Percentiles rank a stretch among this genome's conserved stretches.
These are phyloP conservation scores for Scomber japonicus DNA, from an alignment of 2,113 vertebrate species.

Conservation along the genomic window DNA sequence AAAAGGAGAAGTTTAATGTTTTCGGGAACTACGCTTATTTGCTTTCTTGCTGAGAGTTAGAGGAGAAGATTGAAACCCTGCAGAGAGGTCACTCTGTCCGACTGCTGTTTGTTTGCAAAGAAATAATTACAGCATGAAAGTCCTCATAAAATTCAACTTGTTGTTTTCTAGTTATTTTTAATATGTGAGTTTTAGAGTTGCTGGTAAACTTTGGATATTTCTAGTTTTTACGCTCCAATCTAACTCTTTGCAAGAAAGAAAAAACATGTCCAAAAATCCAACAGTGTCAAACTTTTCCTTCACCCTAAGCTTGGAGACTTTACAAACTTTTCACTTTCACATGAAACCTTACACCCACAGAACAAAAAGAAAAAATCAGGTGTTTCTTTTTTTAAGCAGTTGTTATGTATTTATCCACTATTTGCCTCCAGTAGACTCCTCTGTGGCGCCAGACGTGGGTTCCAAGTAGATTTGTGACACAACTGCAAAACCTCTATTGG, in stretches of 20 bases:
- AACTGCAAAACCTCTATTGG: slow-evolving; percentile 41
- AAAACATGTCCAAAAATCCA: background rate
- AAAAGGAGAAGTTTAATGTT: background rate
- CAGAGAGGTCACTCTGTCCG: background rate
- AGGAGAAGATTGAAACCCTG: background rate
- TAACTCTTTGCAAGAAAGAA: background rate
- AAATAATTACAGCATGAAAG: too few species aligned
- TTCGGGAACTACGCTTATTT: background rate
- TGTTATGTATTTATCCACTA: slow-evolving; percentile 18
- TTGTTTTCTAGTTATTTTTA: too few species aligned
- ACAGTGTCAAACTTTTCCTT: background rate
- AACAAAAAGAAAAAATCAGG: slow-evolving; percentile 8
- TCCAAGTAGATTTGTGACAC: slow-evolving; percentile 47
- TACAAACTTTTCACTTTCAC: background rate
- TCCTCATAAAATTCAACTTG: too few species aligned
- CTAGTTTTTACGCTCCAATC: background rate
- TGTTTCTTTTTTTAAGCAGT: slow-evolving; percentile 34
- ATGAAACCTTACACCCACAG: slow-evolving; percentile 14
- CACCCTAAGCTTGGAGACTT: background rate
- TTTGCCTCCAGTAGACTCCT: slow-evolving; percentile 26
- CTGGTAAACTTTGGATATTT: too few species aligned
- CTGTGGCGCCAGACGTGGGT: slow-evolving; percentile 49
- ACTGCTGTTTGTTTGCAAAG: too few species aligned
- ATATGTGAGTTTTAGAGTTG: too few species aligned
- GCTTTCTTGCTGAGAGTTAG: too few species aligned